Evolutionary conservation across 2,888 invertebrate genomes (phyloP).

Genomic region (Tachina fera): DNA sequence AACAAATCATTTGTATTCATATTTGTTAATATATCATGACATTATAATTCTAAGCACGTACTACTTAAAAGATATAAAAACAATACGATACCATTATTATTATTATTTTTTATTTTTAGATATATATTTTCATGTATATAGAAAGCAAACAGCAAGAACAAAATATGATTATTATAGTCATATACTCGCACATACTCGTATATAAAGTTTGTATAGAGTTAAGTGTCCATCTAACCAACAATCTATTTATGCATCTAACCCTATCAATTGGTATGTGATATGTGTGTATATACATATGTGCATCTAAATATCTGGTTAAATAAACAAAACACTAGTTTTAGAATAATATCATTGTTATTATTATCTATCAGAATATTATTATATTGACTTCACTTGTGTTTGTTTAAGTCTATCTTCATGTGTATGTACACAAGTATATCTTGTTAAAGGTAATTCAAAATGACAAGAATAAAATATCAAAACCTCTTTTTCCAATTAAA

Average conservation of each 20-base stretch:
- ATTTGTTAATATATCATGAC: constrained; percentile 55
- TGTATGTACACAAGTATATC: background rate
- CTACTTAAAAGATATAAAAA: constrained; percentile 63
- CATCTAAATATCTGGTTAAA: constrained; percentile 31
- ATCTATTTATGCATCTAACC: background rate
- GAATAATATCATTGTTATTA: constrained; percentile 23
- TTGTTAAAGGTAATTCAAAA: constrained; percentile 31
- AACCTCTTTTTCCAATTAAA: constrained; percentile 38
- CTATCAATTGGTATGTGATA: background rate
- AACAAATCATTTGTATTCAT: constrained; percentile 44
- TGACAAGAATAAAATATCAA: constrained; percentile 11
- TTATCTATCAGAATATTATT: constrained; percentile 44
- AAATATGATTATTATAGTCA: constrained; percentile 41
- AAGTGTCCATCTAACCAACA: constrained; percentile 40
- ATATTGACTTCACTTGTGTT: constrained; percentile 37
- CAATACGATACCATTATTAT: constrained; percentile 56
- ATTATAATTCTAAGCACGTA: constrained; percentile 69
- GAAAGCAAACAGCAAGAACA: constrained; percentile 23
- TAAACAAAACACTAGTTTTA: constrained; percentile 47
- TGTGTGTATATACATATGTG: too few relatives aligned
- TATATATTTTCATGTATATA: background rate
- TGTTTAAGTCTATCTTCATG: constrained; percentile 8
- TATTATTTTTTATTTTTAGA: constrained; percentile 21
- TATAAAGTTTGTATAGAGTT: constrained; percentile 17
- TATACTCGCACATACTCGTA: too few relatives aligned